Base-by-base conservation (phyloP, 2,113 vertebrate genomes). In the Nibea coibor region DNA sequence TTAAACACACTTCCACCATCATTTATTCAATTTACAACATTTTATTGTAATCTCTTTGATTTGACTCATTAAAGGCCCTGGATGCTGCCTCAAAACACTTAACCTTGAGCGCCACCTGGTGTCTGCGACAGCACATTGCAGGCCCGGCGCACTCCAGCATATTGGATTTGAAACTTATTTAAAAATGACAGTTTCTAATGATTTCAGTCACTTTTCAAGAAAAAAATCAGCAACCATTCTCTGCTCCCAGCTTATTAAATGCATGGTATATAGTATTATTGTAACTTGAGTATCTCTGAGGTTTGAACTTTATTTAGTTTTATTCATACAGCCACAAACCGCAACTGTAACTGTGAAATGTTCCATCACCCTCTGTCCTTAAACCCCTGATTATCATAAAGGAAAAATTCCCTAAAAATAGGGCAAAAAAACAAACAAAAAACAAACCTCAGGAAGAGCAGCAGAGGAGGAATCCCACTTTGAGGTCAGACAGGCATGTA, bases 31-130 rank as follows among this genome's bases (percentile, higher is more conserved):
- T 9, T 9, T 31, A 69, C 11, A n/a, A 50, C 4, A 14, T 19
- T 5, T 9, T 35, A 24, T 35, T 59, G 3, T 16, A 42, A 12
- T 39, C 35, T 35, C 7, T 17, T 24, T 0, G 7, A 19, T 22
- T 51, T 28, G 20, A 57, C 43, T 67, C 5, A 24, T 14, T 48
- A 3, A 58, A 31, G 1, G 20, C 20, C 1, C 5, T 26, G 3
- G 22, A 26, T 1, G 2, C 16, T 26, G 14, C 14, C 1, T 54
- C 14, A 10, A 50, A 35, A 77, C n/a, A 51, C 5, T 62, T 5
- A 39, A 35, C 4, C 26, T 24, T 5, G 28, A 12, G 43, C 2
- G 59, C 80, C 84, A 22, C 24, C 76, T 67, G 48, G 59, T 79
- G 86, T 50, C 45, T 22, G 22, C 0, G 62, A 3, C 6, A 1